Conservation (phyloP, 2,113 vertebrate species). For the Dasyornis broadbenti region DNA sequence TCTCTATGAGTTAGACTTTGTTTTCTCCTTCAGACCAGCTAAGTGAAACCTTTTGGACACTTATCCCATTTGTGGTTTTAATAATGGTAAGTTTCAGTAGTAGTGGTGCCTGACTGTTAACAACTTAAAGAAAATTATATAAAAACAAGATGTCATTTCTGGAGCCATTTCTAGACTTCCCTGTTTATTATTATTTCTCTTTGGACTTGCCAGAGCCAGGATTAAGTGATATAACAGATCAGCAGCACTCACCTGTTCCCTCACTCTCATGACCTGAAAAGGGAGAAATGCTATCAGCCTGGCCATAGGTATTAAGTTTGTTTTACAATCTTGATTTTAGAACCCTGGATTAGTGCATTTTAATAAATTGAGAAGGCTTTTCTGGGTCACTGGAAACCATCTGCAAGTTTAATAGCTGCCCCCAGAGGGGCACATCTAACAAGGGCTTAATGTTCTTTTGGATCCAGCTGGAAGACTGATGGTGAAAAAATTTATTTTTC, state of each 20-base stretch:
- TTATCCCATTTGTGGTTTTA: conserved; percentile 70
- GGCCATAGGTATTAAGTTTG: neutral
- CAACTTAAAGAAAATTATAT: conserved; percentile 63
- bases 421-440: neutral
- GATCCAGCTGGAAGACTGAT: neutral
- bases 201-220: neutral
- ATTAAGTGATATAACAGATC: conserved; percentile 10
- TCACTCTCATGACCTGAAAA: neutral
- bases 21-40: neutral
- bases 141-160: conserved; percentile 70
- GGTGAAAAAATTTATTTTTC: neutral
- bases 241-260: conserved; percentile 18
- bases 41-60: conserved; percentile 65
- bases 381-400: neutral
- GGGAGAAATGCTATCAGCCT: neutral
- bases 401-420: neutral
- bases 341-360: neutral
- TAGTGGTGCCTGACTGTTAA: conserved; percentile 71
- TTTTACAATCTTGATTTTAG: neutral
- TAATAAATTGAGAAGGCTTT: neutral
- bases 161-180: conserved; percentile 63
- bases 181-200: conserved; percentile 43
- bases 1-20: conserved; percentile 10
- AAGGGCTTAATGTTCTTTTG: neutral
- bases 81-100: conserved; percentile 71